Percentiles rank a stretch among this genome's conserved stretches.
Conservation (phyloP, 1,140 invertebrate genomes). For the Acyrthosiphon pisum region DNA sequence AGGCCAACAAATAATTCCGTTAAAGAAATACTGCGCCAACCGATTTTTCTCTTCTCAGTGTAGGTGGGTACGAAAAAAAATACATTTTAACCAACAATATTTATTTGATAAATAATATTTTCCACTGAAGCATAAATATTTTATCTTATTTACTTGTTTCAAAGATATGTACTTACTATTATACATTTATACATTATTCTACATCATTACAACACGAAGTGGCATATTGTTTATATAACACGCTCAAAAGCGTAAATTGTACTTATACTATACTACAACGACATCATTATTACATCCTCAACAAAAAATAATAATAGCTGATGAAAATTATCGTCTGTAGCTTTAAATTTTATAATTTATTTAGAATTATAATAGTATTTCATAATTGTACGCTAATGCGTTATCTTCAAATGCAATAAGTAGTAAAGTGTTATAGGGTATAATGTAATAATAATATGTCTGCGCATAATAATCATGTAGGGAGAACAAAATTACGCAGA, state of each 20-base stretch:
- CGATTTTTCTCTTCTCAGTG: not conserved
- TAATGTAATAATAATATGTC: not conserved
- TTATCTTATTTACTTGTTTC: not conserved
- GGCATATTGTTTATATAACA: not conserved
- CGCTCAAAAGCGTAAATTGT: not conserved
- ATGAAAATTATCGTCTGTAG: not conserved
- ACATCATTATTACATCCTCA: not conserved
- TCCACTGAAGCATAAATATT: not conserved
- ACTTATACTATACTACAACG: not conserved
- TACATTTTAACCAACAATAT: not conserved
- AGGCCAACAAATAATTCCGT: slow-evolving; percentile 1
- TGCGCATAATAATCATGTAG: not conserved
- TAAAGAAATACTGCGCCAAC: not conserved
- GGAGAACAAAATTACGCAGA: not conserved
- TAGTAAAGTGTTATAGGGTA: not conserved
- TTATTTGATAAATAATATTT: not conserved
- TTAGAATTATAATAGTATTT: not conserved
- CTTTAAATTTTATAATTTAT: not conserved
- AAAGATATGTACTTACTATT: not conserved
- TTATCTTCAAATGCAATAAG: not conserved
- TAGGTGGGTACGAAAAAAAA: not conserved
- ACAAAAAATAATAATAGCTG: not conserved
- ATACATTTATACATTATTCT: not conserved
- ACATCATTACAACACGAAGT: not conserved
- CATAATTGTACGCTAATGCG: not conserved